Percentiles rank a stretch among this genome's conserved stretches.
Evolutionary conservation across 2,888 invertebrate genomes (phyloP).

Genomic region (Drosophila sordidula): DNA sequence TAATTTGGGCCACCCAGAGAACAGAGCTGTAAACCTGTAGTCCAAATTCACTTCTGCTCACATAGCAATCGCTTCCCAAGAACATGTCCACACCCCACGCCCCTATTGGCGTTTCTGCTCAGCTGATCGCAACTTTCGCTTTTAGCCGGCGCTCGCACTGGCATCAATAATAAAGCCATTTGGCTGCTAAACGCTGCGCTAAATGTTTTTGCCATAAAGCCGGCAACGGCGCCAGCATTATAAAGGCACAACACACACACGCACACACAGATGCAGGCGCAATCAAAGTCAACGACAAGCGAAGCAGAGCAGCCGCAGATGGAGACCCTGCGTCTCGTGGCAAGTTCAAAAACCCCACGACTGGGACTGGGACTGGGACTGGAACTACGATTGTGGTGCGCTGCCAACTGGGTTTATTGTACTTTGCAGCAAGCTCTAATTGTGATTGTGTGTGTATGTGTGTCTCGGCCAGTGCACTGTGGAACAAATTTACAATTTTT

Average conservation of each 20-base stretch:
- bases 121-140: slow-evolving; percentile 52
- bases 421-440: slow-evolving; percentile 68
- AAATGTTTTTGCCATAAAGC: slow-evolving; percentile 72
- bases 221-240: slow-evolving; percentile 54
- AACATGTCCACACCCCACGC: background rate
- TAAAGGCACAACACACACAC: slow-evolving; percentile 37
- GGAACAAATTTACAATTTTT: background rate
- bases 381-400: slow-evolving; percentile 23
- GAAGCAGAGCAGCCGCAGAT: slow-evolving; percentile 32
- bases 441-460: slow-evolving; percentile 34
- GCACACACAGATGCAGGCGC: slow-evolving; percentile 21
- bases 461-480: slow-evolving; percentile 8
- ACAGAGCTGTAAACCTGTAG: too few species aligned
- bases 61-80: background rate
- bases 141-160: slow-evolving; percentile 29
- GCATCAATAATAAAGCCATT: slow-evolving; percentile 72
- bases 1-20: too few species aligned
- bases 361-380: slow-evolving; percentile 19
- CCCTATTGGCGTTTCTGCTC: background rate
- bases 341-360: slow-evolving; percentile 76
- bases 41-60: too few species aligned
- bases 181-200: slow-evolving; percentile 67
- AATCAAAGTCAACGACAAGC: slow-evolving; percentile 55
- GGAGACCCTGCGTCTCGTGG: slow-evolving; percentile 49
- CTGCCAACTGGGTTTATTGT: slow-evolving; percentile 74